phyloP scores from a whole-genome alignment of 2,797 vertebrate species.

The Anniella stebbinsi region DNA sequence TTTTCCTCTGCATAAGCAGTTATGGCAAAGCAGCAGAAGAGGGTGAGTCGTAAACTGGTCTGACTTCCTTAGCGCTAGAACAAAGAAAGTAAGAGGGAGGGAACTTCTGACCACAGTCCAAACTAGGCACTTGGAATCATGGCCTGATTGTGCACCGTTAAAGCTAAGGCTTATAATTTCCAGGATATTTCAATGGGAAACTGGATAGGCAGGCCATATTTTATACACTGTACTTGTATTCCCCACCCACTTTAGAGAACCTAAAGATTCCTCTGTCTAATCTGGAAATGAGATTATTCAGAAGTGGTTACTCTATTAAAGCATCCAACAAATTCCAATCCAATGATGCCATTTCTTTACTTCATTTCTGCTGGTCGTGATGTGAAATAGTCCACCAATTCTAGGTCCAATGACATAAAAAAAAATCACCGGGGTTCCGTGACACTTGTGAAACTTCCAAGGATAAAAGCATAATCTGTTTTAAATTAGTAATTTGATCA shows the following conservation, averaged over 20 bases:
- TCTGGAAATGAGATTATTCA: not conserved
- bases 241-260: not conserved
- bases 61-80: not conserved
- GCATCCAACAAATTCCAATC: not conserved
- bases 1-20: constrained; percentile 12
- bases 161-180: not conserved
- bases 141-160: not conserved
- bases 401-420: not conserved
- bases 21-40: not conserved
- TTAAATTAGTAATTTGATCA: not conserved
- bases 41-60: not conserved
- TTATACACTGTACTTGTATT: not conserved
- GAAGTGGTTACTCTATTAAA: not conserved
- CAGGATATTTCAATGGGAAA: not conserved
- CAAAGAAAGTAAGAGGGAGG: not conserved
- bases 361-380: not conserved
- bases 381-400: not conserved
- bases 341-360: not conserved
- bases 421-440: not conserved
- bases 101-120: not conserved
- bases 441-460: not conserved
- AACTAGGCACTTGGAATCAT: not conserved
- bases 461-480: not conserved
- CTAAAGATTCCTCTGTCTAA: not conserved
- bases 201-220: not conserved